Evolutionary conservation across 2,888 invertebrate genomes (phyloP), one percentile per base, ranked within the genome.

Genomic region (Eledone cirrhosa): DNA sequence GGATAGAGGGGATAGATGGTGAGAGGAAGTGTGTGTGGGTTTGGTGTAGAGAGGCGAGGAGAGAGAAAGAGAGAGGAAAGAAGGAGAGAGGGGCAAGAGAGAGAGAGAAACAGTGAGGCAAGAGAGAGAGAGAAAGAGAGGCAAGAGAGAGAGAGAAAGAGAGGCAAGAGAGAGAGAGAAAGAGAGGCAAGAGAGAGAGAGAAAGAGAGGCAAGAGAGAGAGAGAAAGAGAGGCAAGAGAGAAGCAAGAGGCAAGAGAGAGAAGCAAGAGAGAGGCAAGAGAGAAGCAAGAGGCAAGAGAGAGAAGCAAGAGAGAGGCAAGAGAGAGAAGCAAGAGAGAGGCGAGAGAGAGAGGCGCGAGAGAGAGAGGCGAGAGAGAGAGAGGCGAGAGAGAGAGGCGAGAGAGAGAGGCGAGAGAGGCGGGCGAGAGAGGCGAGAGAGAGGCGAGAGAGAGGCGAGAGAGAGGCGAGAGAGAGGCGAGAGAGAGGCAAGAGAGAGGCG

Each of bases 271-370:
- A n/a, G 14, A 76, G n/a, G 31, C 8, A 24, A 33, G 7, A 75
- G 75, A 31, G 24, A 74, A n/a, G n/a, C n/a, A 19, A 74, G 74
- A n/a, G n/a, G n/a, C n/a, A n/a, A n/a, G n/a, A n/a, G n/a, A 33
- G 33, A 74, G 33, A 33, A 27, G 77, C 19, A 27, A 74, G 77
- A 77, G 77, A n/a, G 77, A 77, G 69, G 29, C 75, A 24, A 33
- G 24, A 24, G 29, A 24, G 29, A 69, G 69, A 69, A 74, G 72
- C 16, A 78, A 81, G 72, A n/a, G n/a, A n/a, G n/a, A n/a, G n/a
- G n/a, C n/a, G n/a, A n/a, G n/a, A n/a, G n/a, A n/a, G n/a, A n/a
- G n/a, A n/a, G n/a, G n/a, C n/a, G n/a, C n/a, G n/a, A n/a, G n/a
- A n/a, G n/a, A n/a, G n/a, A n/a, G n/a, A 53, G 59, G 19, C 41